These are phyloP conservation scores for Caenorhabditis imperialis DNA, from an alignment of 2,888 invertebrate genomes.

Conservation along the genomic window DNA sequence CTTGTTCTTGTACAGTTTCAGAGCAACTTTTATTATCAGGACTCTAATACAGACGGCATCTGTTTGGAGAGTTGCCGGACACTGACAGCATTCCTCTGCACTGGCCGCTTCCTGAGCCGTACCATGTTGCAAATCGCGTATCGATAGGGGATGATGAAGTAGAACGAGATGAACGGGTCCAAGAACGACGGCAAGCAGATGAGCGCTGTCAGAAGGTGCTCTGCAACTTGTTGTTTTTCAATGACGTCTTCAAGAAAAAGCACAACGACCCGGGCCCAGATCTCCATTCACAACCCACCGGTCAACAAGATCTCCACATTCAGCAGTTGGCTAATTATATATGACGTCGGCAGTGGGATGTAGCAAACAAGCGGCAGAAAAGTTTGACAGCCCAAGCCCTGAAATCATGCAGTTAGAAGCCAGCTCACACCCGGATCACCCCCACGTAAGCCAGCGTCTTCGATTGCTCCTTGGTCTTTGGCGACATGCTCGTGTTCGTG, in stretches of 20 bases:
- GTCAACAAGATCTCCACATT: constrained; percentile 28
- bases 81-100: constrained; percentile 4
- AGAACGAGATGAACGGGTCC: constrained; percentile 39
- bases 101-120: neutral
- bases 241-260: too few species aligned
- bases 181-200: constrained; percentile 33
- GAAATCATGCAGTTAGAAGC: constrained; percentile 2
- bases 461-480: constrained; percentile 43
- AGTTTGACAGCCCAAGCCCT: constrained; percentile 36
- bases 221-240: constrained; percentile 5
- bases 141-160: constrained; percentile 37
- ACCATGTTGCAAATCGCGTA: constrained; percentile 8
- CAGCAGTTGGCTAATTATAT: constrained; percentile 24
- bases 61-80: constrained; percentile 29
- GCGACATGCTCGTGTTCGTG: constrained; percentile 32
- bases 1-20: too few species aligned
- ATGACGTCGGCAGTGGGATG: constrained; percentile 24
- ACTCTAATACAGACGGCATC: constrained; percentile 13
- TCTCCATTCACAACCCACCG: constrained; percentile 13
- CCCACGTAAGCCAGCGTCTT: constrained; percentile 44
- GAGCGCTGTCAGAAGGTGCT: constrained; percentile 26
- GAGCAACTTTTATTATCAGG: too few species aligned
- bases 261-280: too few species aligned
- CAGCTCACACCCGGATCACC: neutral
- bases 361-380: constrained; percentile 37